Conservation (phyloP, 2,888 invertebrate species). For the Ornithoptera priamus region DNA sequence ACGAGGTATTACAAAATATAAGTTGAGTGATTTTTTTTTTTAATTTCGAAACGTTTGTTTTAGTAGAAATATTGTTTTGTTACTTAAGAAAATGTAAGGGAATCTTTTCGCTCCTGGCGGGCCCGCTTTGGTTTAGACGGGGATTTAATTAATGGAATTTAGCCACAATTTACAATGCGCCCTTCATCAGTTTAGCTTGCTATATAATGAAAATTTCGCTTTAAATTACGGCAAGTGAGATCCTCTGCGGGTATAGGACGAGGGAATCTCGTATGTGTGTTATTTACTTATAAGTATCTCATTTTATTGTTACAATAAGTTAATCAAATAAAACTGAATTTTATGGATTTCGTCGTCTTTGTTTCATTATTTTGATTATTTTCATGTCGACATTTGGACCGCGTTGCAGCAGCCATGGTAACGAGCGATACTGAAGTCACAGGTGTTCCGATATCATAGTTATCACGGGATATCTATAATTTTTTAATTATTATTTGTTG, state of each 20-base stretch:
- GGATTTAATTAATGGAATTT: slow-evolving; percentile 18
- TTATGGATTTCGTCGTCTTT: too few species aligned
- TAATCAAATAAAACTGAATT: too few species aligned
- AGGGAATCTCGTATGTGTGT: background rate
- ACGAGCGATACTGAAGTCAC: too few species aligned
- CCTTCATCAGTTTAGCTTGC: slow-evolving; percentile 15
- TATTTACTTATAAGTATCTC: background rate
- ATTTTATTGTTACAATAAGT: too few species aligned
- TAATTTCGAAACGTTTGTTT: background rate
- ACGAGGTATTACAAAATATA: too few species aligned
- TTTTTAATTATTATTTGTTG: too few species aligned
- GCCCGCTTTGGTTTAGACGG: slow-evolving; percentile 1
- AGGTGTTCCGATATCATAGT: too few species aligned
- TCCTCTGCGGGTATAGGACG: background rate
- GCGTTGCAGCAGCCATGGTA: too few species aligned
- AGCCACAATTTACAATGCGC: slow-evolving; percentile 20
- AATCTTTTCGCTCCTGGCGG: slow-evolving; percentile 3
- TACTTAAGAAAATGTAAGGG: background rate
- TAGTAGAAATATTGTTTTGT: background rate
- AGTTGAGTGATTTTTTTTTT: background rate
- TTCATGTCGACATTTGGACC: too few species aligned
- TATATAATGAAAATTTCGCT: slow-evolving; percentile 6
- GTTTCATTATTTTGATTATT: too few species aligned
- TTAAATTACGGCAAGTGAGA: background rate
- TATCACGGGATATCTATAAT: too few species aligned